Base-by-base conservation (phyloP, 2,888 invertebrate genomes). In the Coelinius sp. region DNA sequence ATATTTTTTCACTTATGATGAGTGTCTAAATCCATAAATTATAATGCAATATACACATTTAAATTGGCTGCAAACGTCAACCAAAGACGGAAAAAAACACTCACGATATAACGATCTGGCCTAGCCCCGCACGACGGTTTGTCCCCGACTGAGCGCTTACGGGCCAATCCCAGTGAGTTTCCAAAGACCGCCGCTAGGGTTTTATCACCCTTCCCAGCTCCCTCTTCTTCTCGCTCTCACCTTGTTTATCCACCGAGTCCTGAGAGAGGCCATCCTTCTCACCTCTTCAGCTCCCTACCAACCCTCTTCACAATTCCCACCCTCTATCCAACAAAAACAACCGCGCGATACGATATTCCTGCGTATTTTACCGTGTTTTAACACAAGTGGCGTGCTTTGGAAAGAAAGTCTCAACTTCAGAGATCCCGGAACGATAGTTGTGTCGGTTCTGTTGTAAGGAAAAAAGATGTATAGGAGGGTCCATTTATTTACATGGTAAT, bases 91-190 rank as follows among this genome's bases (percentile, higher is more conserved):
- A 2, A 0, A 7, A 31, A 49, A 73, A 49, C 35, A 71, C 59
- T 49, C 77, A 70, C 76, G 80, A 75, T 76, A 77, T 71, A 69
- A 66, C 75, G 75, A 71, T 74, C 75, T 66, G 67, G 71, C 74
- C 78, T 25, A 63, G 75, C 81, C 76, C 77, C 81, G 82, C 82
- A 82, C 81, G 80, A 80, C 80, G 82, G 82, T 78, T 81, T 79
- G 79, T 81, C 79, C 82, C 83, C 86, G 81, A 86, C 85, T 86
- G 84, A 83, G 82, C 79, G 80, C 82, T 80, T 73, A 79, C 78
- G 79, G 80, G 78, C 81, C 82, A 81, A 82, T 83, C 84, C 82
- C 81, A 76, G 75, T 71, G 78, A 80, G 84, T 82, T 85, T 85
- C 83, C 77, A 76, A 69, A 75, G 78, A 77, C 74, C 76, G 75